These are phyloP conservation scores for Cololabis saira DNA, from an alignment of 2,113 vertebrate species.

Conservation along the genomic window DNA sequence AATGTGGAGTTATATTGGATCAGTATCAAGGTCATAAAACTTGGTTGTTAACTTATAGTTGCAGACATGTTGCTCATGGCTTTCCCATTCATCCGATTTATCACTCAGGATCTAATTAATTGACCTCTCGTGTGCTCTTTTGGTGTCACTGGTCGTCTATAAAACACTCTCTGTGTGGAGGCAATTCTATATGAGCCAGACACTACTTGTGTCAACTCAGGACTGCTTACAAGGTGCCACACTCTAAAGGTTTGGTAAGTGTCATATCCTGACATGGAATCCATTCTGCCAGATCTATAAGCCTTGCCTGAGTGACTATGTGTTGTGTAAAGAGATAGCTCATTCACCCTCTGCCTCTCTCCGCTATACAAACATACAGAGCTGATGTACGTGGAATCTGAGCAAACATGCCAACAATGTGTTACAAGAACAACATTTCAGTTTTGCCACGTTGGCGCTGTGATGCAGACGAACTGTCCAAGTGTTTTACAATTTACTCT, in stretches of 20 bases:
- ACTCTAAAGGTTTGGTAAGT: conserved; percentile 70
- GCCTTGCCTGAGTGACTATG: conserved; percentile 71
- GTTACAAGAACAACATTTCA: conserved; percentile 65
- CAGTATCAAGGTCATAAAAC: conserved; percentile 64
- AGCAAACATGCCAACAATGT: conserved; percentile 70
- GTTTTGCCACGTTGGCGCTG: conserved; percentile 62
- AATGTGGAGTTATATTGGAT: conserved; percentile 64
- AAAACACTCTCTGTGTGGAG: conserved; percentile 52
- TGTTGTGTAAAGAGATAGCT: conserved; percentile 72
- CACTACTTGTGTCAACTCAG: conserved; percentile 62
- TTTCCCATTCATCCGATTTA: conserved; percentile 63
- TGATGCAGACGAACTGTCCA: conserved; percentile 74
- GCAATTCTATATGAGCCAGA: conserved; percentile 60
- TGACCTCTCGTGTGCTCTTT: conserved; percentile 58
- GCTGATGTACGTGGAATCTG: conserved; percentile 66
- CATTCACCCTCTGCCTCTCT: conserved; percentile 21
- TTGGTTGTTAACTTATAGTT: conserved; percentile 64
- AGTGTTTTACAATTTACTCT: conserved; percentile 61
- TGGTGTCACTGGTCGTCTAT: conserved; percentile 56
- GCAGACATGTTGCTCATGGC: conserved; percentile 48
- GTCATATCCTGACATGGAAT: conserved; percentile 74
- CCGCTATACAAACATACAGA: conserved; percentile 52
- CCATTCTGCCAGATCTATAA: conserved; percentile 74
- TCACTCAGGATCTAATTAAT: conserved; percentile 66
- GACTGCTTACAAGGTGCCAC: conserved; percentile 62